These are phyloP conservation scores for Myoxocephalus aenaeus DNA, from an alignment of 2,797 vertebrate species.

Conservation along the genomic window DNA sequence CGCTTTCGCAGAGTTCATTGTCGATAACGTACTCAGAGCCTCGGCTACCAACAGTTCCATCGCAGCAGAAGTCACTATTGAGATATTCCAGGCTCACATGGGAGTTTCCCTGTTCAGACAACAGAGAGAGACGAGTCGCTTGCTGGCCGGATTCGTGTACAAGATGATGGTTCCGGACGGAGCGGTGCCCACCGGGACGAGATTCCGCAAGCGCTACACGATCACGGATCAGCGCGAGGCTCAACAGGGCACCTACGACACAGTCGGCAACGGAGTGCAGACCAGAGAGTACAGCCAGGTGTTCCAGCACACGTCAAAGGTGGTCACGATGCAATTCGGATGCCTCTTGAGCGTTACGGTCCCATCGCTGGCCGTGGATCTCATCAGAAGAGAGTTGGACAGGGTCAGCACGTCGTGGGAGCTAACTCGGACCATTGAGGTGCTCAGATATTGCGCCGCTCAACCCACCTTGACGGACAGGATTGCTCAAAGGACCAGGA, in stretches of 20 bases:
- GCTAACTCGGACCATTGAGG: too few species aligned
- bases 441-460: too few species aligned
- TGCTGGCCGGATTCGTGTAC: constrained; percentile 33
- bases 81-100: constrained; percentile 32
- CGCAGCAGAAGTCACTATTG: not conserved
- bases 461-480: too few species aligned
- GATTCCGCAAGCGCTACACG: not conserved
- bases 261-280: not conserved
- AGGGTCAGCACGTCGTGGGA: too few species aligned
- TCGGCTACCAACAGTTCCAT: constrained; percentile 26
- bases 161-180: constrained; percentile 30
- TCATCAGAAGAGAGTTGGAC: too few species aligned
- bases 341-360: too few species aligned
- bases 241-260: constrained; percentile 38
- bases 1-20: not conserved
- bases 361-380: too few species aligned
- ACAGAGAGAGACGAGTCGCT: not conserved
- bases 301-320: constrained; percentile 8
- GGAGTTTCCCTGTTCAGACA: too few species aligned
- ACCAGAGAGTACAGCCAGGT: constrained; percentile 36
- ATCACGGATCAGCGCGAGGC: constrained; percentile 35
- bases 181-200: not conserved
- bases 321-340: constrained; percentile 32
- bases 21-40: not conserved
- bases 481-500: too few species aligned